Conservation (phyloP, 2,888 invertebrate genomes). For the Sesia bembeciformis region DNA sequence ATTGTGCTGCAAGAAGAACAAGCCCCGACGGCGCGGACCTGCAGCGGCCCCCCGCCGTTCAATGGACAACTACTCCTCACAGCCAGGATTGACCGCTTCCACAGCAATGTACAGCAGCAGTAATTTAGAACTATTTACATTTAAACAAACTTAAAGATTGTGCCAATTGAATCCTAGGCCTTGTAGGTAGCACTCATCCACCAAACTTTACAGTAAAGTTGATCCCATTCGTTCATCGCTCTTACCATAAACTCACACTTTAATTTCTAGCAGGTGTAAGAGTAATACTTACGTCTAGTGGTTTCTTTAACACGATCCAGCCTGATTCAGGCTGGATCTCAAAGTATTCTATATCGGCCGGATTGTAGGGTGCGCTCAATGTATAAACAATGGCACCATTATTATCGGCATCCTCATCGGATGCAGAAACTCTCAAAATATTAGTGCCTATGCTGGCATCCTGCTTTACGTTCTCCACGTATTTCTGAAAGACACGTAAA, state of each 20-base stretch:
- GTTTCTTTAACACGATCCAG: slow-evolving; percentile 96
- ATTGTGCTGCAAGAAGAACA: slow-evolving; percentile 82
- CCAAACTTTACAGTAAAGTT: slow-evolving; percentile 68
- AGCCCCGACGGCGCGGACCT: slow-evolving; percentile 48
- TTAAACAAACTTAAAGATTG: slow-evolving; percentile 62
- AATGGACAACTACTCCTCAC: slow-evolving; percentile 72
- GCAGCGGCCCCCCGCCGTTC: slow-evolving; percentile 35
- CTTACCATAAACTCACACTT: slow-evolving; percentile 44
- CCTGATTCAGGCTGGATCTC: slow-evolving; percentile 97
- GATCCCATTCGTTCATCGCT: slow-evolving; percentile 64
- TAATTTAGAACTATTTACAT: slow-evolving; percentile 74
- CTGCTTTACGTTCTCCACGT: slow-evolving; percentile 97
- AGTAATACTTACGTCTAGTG: slow-evolving; percentile 92
- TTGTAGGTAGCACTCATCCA: slow-evolving; percentile 74
- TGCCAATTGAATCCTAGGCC: slow-evolving; percentile 75
- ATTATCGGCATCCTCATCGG: slow-evolving; percentile 97
- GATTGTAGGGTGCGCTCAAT: slow-evolving; percentile 90
- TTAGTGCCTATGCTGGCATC: slow-evolving; percentile 96
- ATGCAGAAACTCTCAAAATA: slow-evolving; percentile 94
- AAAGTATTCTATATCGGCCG: slow-evolving; percentile 94
- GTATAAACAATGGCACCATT: slow-evolving; percentile 97
- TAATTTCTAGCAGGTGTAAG: slow-evolving; percentile 13
- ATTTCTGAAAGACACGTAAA: slow-evolving; percentile 82
- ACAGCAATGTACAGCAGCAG: slow-evolving; percentile 71
- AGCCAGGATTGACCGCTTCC: slow-evolving; percentile 68